Evolutionary conservation across 1,140 invertebrate species (phyloP).

Genomic region (Drosophila rhopaloa): DNA sequence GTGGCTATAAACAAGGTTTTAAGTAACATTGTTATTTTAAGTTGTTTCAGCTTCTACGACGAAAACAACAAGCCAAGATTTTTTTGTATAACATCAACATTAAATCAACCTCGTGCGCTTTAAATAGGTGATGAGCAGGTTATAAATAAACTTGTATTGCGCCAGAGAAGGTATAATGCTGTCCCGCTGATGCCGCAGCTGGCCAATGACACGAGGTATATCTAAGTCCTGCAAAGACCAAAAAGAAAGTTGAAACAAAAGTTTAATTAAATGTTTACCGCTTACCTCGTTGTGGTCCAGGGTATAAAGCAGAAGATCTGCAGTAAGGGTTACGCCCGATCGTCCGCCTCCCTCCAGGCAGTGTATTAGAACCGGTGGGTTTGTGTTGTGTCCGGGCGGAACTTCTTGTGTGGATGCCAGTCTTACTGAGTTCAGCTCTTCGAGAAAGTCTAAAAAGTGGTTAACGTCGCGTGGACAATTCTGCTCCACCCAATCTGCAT

Average conservation of each 20-base stretch:
- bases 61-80: constrained; percentile 9
- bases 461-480: constrained; percentile 88
- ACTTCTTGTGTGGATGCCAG: constrained; percentile 89
- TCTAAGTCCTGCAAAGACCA: constrained; percentile 88
- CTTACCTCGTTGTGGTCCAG: constrained; percentile 94
- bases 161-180: constrained; percentile 93
- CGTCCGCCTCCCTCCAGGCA: constrained; percentile 90
- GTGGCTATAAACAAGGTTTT: too few species aligned
- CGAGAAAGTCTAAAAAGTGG: constrained; percentile 91
- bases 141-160: constrained; percentile 96
- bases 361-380: constrained; percentile 89
- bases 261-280: not conserved
- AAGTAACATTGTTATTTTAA: too few species aligned
- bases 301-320: constrained; percentile 92
- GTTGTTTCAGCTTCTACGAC: too few species aligned
- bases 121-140: constrained; percentile 92
- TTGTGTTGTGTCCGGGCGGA: constrained; percentile 88
- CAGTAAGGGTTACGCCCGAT: constrained; percentile 91
- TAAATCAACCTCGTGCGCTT: constrained; percentile 94
- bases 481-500: constrained; percentile 91
- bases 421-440: constrained; percentile 93
- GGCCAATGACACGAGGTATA: constrained; percentile 90
- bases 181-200: constrained; percentile 93
- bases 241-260: not conserved
- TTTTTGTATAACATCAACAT: not conserved